Evolutionary conservation across 2,113 vertebrate species (phyloP), one percentile per base, ranked within the genome.

Genomic region (Hypanus sabinus): DNA sequence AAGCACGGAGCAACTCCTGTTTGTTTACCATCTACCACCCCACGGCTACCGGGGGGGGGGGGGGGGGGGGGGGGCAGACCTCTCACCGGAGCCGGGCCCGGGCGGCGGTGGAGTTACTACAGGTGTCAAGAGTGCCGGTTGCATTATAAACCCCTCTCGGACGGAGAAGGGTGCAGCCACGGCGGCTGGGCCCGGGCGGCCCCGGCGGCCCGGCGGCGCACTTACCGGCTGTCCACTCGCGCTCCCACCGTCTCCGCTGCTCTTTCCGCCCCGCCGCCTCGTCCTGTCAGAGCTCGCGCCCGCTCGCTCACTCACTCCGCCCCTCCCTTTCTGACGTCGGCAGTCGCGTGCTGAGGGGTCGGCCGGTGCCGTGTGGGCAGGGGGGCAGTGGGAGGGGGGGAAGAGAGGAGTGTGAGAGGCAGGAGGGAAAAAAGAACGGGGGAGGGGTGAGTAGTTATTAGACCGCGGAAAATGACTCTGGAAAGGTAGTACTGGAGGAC

Each of bases 221-320:
- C 83, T 87, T 60, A 87, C 83, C 83, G 83, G 55, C 83, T 87
- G 83, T 83, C 83, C 38, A 55, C 57, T 22, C 46, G 80, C 57
- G 24, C 46, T 57, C 11, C 57, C 46, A 46, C 46, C n/a, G n/a
- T 22, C 22, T 36, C 24, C 81, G 6, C 22, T 14, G 18, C 0
- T 24, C 9, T 8, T 22, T 55, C 38, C 46, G 0, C 80, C 38
- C 80, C 77, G 4, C 10, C 80, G 22, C 46, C 38, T 27, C 27
- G 71, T 70, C 68, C 68, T 24, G 76, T n/a, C 76, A 33, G 30
- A 36, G 76, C 76, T 33, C 76, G 76, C 10, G 76, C 76, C 4
- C 12, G 0, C 76, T 16, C 12, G 0, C 76, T 33, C n/a, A 11
- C n/a, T 18, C n/a, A 11, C n/a, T 18, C 33, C 73, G 73, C 73